Conservation (phyloP, 2,797 vertebrate genomes). For the Paguma larvata region DNA sequence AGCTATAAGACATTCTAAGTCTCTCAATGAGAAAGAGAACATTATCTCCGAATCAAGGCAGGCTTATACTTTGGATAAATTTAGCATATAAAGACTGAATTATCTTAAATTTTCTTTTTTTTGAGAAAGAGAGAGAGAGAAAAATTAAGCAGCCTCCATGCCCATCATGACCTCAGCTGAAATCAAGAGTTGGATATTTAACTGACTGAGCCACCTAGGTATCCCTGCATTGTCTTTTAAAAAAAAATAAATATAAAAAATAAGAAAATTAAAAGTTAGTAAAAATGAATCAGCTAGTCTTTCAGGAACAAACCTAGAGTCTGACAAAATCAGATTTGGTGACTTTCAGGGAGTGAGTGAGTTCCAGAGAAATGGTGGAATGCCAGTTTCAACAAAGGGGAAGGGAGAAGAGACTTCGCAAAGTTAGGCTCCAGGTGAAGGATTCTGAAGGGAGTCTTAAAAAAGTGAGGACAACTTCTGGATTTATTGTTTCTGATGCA, state of each 20-base stretch:
- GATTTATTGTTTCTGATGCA: background rate
- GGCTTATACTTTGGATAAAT: too few species aligned
- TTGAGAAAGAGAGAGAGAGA: too few species aligned
- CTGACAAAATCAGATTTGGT: background rate
- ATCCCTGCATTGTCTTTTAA: too few species aligned
- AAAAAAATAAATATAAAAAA: too few species aligned
- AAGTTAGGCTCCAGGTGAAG: too few species aligned
- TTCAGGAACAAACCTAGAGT: background rate
- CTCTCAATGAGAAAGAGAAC: background rate
- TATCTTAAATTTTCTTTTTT: background rate
- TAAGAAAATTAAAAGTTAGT: background rate
- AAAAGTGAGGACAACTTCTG: background rate
- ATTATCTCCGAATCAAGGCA: background rate
- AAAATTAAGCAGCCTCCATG: too few species aligned
- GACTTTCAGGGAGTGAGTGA: background rate
- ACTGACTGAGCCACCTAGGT: too few species aligned
- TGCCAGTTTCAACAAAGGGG: background rate
- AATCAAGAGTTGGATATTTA: too few species aligned
- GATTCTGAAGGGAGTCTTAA: background rate
- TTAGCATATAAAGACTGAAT: background rate
- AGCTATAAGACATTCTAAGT: background rate
- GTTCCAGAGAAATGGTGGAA: background rate
- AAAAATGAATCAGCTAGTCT: background rate
- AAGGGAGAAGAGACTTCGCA: background rate
- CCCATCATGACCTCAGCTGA: too few species aligned